Conservation (phyloP, 1,140 invertebrate genomes). For the Drosophila eugracilis region DNA sequence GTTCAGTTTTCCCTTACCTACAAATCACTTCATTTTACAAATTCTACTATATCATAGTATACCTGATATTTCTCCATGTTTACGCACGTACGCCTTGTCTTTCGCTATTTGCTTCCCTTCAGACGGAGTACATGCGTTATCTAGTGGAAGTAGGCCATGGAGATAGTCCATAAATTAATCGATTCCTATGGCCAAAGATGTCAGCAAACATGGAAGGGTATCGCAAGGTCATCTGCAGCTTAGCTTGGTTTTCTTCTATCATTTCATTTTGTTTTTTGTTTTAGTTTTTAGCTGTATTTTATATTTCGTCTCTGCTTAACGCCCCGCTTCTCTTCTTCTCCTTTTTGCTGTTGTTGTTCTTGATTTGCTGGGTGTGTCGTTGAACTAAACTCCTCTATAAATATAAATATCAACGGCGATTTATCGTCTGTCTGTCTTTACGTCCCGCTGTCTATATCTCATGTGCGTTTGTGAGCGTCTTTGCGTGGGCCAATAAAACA, state of each 20-base stretch:
- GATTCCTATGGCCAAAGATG: constrained; percentile 27
- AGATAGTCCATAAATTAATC: constrained; percentile 35
- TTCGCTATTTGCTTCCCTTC: constrained; percentile 27
- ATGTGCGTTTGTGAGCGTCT: constrained; percentile 21
- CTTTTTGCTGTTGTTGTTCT: constrained; percentile 11
- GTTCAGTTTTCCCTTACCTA: no score
- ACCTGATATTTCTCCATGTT: constrained; percentile 7
- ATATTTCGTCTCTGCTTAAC: background rate
- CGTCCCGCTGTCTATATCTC: constrained; percentile 37
- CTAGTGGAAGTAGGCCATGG: constrained; percentile 12
- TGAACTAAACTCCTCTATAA: constrained; percentile 75
- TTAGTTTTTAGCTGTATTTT: constrained; percentile 7
- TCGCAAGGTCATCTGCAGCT: constrained; percentile 40
- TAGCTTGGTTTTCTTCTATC: constrained; percentile 12
- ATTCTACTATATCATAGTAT: no score
- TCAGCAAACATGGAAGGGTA: constrained; percentile 30
- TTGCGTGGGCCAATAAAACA: constrained; percentile 72
- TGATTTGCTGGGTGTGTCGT: constrained; percentile 55
- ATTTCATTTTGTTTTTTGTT: constrained; percentile 27
- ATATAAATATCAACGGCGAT: constrained; percentile 76
- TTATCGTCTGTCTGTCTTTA: constrained; percentile 65
- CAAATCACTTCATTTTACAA: no score
- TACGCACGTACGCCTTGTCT: constrained; percentile 32
- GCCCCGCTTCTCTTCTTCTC: background rate
- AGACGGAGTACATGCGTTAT: constrained; percentile 19